A percentile compares a stretch with the other conserved stretches of the same genome.
Evolutionary conservation across 2,888 invertebrate genomes (phyloP).

Genomic region (Cyaniris semiargus): DNA sequence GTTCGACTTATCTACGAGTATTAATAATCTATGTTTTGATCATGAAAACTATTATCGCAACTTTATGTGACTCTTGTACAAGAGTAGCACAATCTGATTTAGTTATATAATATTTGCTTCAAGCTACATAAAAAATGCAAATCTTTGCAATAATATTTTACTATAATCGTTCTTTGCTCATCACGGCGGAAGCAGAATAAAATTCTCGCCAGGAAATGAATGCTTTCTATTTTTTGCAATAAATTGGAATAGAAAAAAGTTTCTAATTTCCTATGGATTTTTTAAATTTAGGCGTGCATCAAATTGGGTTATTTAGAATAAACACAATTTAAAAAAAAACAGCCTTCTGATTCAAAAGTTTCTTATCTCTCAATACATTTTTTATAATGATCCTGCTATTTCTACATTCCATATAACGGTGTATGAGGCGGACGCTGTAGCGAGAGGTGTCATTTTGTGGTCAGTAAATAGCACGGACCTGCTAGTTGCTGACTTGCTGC

Average conservation of each 20-base stretch:
- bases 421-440: background rate
- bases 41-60: background rate
- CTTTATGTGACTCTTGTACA: too few relatives aligned
- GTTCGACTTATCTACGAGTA: background rate
- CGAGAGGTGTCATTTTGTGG: conserved; percentile 22
- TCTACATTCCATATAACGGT: conserved; percentile 14
- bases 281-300: too few relatives aligned
- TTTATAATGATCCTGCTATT: background rate
- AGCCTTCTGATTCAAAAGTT: too few relatives aligned
- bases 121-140: too few relatives aligned
- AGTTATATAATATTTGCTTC: too few relatives aligned
- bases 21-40: background rate
- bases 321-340: too few relatives aligned
- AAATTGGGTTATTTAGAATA: too few relatives aligned
- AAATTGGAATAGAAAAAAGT: background rate
- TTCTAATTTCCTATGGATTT: background rate
- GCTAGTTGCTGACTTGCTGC: background rate
- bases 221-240: conserved; percentile 22
- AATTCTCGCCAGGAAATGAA: conserved; percentile 3
- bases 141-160: background rate
- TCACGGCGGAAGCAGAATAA: background rate
- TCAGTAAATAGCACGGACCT: background rate
- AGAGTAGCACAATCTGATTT: too few relatives aligned
- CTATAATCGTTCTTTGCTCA: background rate
- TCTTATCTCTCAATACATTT: background rate